Evolutionary conservation across 35 echinoderm and acorn worm species (phyloP).

Genomic region (Diadema setosum): DNA sequence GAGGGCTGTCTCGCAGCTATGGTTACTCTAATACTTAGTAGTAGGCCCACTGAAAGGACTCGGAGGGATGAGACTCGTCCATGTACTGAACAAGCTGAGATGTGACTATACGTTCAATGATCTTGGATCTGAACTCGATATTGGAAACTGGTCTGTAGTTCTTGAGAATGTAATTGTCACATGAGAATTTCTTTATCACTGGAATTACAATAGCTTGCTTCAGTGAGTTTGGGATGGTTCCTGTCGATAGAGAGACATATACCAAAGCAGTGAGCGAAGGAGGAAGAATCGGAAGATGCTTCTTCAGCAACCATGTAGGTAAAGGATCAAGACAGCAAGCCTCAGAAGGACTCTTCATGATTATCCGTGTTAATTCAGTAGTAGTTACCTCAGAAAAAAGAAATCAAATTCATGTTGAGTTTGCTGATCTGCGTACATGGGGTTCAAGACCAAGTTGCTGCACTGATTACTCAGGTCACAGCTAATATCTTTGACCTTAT

Average conservation of each 20-base stretch:
- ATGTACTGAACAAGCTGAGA: neutral
- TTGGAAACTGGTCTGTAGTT: constrained; percentile 59
- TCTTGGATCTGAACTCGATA: constrained; percentile 50
- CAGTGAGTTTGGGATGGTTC: neutral
- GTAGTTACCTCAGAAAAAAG: neutral
- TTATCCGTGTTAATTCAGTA: neutral
- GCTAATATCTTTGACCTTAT: neutral
- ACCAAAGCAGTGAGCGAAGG: constrained; percentile 24
- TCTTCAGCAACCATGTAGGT: constrained; percentile 48
- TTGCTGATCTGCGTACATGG: neutral
- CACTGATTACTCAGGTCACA: neutral
- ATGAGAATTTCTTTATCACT: constrained; percentile 48
- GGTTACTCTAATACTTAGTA: too few relatives aligned
- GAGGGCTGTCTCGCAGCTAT: too few relatives aligned
- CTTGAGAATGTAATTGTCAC: neutral
- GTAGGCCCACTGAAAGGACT: too few relatives aligned
- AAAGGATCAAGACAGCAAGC: neutral
- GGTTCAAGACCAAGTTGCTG: neutral
- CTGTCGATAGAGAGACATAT: neutral
- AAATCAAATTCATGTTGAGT: neutral
- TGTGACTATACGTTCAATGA: constrained; percentile 14
- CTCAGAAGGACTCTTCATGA: neutral
- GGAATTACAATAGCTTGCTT: constrained; percentile 43
- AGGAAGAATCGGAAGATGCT: neutral
- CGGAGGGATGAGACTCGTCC: too few relatives aligned